A percentile compares a stretch with the other conserved stretches of the same genome.
These are phyloP conservation scores for Kryptolebias marmoratus DNA, from an alignment of 2,113 vertebrate genomes.

Conservation along the genomic window DNA sequence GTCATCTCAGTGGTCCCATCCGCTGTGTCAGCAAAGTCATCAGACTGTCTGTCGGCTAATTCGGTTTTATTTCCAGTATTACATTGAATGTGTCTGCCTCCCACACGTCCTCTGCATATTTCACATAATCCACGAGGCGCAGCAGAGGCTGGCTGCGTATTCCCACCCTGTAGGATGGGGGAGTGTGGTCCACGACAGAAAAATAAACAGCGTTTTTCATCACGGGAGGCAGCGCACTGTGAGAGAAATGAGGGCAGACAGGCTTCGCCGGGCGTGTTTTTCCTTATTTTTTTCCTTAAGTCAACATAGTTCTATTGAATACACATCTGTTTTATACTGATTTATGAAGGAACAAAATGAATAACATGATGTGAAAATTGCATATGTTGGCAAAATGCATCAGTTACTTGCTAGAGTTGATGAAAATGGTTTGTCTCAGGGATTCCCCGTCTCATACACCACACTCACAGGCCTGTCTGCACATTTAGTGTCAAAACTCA, in stretches of 20 bases:
- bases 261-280: conserved; percentile 14
- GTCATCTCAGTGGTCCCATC: conserved; percentile 31
- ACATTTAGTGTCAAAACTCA: conserved; percentile 69
- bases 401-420: conserved; percentile 54
- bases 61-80: conserved; percentile 61
- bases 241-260: conserved; percentile 47
- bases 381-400: conserved; percentile 47
- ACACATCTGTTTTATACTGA: conserved; percentile 34
- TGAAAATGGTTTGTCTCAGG: conserved; percentile 55
- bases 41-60: conserved; percentile 58
- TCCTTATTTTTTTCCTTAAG: conserved; percentile 26
- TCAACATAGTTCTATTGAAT: conserved; percentile 44
- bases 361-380: conserved; percentile 38
- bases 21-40: conserved; percentile 57
- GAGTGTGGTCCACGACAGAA: conserved; percentile 59
- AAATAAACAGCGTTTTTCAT: conserved; percentile 66
- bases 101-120: conserved; percentile 68
- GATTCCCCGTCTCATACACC: conserved; percentile 7
- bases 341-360: conserved; percentile 34
- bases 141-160: conserved; percentile 54
- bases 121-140: conserved; percentile 66
- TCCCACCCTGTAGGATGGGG: conserved; percentile 40
- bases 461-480: conserved; percentile 20
- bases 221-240: conserved; percentile 56
- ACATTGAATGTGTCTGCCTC: conserved; percentile 66